phyloP scores from a whole-genome alignment of 2,888 invertebrate species.

The Ligdia adustata region DNA sequence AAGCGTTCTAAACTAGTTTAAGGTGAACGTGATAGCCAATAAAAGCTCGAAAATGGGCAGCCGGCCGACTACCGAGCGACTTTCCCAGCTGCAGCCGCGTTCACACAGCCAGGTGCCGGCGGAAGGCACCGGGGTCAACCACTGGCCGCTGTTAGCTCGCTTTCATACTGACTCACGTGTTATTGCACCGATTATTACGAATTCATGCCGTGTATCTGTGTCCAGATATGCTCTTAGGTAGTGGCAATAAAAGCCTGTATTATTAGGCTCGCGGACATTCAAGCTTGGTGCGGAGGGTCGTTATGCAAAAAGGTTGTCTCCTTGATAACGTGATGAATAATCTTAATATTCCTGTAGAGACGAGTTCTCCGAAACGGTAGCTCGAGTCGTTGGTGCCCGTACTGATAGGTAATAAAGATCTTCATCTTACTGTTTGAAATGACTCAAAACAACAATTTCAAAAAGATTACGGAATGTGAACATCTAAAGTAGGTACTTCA shows the following conservation, averaged over 20 bases:
- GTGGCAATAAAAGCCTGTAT: constrained; percentile 34
- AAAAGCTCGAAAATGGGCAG: constrained; percentile 73
- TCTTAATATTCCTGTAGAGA: constrained; percentile 51
- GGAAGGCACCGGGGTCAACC: constrained; percentile 56
- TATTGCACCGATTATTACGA: constrained; percentile 33
- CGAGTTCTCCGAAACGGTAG: constrained; percentile 58
- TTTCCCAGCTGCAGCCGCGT: constrained; percentile 69
- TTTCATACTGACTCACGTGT: constrained; percentile 32
- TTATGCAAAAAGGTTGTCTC: constrained; percentile 50
- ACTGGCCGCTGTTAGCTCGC: constrained; percentile 31
- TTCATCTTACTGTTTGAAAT: constrained; percentile 43
- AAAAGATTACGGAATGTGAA: constrained; percentile 21
- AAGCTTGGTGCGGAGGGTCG: constrained; percentile 32
- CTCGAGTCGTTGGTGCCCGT: constrained; percentile 51
- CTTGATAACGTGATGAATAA: constrained; percentile 47
- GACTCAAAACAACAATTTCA: constrained; percentile 33
- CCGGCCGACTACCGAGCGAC: constrained; percentile 66
- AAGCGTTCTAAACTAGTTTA: constrained; percentile 74
- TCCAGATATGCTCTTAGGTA: constrained; percentile 33
- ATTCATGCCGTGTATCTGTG: constrained; percentile 34
- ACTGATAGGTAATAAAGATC: constrained; percentile 57
- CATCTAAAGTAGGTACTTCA: constrained; percentile 25
- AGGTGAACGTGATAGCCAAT: constrained; percentile 75
- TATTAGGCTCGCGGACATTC: constrained; percentile 33
- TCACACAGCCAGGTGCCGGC: constrained; percentile 57